Evolutionary conservation across 2,113 vertebrate species (phyloP).

Genomic region (Hirundichthys speculiger): DNA sequence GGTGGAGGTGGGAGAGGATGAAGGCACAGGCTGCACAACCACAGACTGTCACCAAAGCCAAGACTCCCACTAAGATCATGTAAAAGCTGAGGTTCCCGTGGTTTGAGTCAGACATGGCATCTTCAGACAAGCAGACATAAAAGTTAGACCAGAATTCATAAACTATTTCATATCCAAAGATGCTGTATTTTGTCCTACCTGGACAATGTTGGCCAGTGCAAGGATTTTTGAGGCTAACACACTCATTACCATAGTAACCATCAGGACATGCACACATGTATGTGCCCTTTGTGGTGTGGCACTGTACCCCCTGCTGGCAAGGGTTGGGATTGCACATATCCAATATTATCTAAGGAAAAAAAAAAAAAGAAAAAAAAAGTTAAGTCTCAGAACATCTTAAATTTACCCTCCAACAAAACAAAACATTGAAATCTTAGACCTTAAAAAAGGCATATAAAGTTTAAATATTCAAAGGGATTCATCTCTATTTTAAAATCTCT

Average conservation of each 20-base stretch:
- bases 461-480: no score
- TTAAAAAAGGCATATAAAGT: no score
- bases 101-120: conserved; percentile 63
- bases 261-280: conserved; percentile 78
- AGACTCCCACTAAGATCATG: conserved; percentile 75
- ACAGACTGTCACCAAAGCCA: conserved; percentile 70
- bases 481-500: no score
- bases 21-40: conserved; percentile 71
- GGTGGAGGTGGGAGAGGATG: conserved; percentile 75
- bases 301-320: conserved; percentile 75
- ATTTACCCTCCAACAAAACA: no score
- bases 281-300: conserved; percentile 68
- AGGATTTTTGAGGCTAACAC: conserved; percentile 69
- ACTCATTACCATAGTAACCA: conserved; percentile 76
- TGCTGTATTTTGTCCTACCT: conserved; percentile 55
- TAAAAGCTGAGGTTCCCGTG: conserved; percentile 71
- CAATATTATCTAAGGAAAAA: conserved; percentile 55
- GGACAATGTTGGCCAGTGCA: conserved; percentile 80
- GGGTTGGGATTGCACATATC: conserved; percentile 80
- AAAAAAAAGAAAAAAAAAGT: conserved; percentile 16
- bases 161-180: background rate
- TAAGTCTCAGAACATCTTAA: background rate
- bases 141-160: background rate
- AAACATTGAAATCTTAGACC: no score
- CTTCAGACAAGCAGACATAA: conserved; percentile 33